A percentile compares a stretch with the other conserved stretches of the same genome.
Evolutionary conservation across 1,140 invertebrate genomes (phyloP).

Genomic region (Neotoxoptera formosana): DNA sequence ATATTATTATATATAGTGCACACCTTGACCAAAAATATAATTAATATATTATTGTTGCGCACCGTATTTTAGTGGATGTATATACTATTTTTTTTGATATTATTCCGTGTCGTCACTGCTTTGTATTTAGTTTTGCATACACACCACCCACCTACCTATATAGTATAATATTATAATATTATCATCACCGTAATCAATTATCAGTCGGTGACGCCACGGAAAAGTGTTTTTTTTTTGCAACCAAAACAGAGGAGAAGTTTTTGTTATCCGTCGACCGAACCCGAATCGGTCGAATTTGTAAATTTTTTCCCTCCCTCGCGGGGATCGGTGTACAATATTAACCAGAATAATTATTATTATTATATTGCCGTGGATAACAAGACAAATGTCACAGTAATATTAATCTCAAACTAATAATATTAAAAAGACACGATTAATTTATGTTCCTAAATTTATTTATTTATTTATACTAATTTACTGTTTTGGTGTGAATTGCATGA

Average conservation of each 20-base stretch:
- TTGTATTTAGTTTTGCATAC: conserved; percentile 22
- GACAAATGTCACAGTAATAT: neutral
- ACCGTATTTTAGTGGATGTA: conserved; percentile 30
- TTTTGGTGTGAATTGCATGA: conserved; percentile 43
- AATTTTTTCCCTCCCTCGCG: neutral
- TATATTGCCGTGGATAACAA: neutral
- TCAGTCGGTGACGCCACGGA: neutral
- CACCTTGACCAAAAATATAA: neutral
- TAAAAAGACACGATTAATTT: neutral
- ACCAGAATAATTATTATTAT: neutral
- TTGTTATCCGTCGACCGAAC: neutral
- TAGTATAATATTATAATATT: neutral
- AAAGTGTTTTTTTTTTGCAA: conserved; percentile 4
- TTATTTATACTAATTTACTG: conserved; percentile 40
- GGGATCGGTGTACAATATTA: conserved; percentile 23
- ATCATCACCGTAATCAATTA: neutral
- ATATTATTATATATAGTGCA: neutral
- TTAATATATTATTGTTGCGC: neutral
- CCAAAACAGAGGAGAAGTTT: neutral
- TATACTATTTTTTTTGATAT: neutral
- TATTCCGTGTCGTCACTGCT: neutral
- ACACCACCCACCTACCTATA: too few species aligned
- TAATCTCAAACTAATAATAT: conserved; percentile 42
- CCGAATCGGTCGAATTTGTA: neutral
- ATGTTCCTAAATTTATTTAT: conserved; percentile 36